Base-by-base conservation (phyloP, 2,888 invertebrate genomes). In the Corythucha ciliata region DNA sequence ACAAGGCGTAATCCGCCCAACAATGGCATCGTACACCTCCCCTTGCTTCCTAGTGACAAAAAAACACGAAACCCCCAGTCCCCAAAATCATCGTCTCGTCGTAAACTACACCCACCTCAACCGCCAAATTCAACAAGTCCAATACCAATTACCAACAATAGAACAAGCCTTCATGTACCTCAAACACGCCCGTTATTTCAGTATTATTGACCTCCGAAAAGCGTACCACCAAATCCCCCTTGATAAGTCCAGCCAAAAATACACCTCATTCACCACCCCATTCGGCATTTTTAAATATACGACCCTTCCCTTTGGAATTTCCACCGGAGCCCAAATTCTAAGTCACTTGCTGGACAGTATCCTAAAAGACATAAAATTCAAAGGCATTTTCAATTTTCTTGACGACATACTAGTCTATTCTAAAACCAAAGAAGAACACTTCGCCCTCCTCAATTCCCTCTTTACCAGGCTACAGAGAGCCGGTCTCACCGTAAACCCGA, bases 401-500 rank as follows among this genome's bases (percentile, higher is more conserved):
- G 59, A 58, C 32, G 50, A 59, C 25, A 18, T 54, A 4, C 40
- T 58, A 16, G 27, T 57, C 6, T 48, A 51, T 24, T 50, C 51
- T 21, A 42, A 48, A 10, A 42, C 40, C 18, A 48, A 52, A 24
- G 39, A 44, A 6, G 52, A 53, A 16, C 55, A 58, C 18, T 26
- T 57, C 2, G 16, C 20, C 18, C 45, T 53, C 34, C 22, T 57
- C 8, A 25, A 37, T 6, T 10, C 47, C 20, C 46, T 59, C 10
- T 34, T 59, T 1, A 25, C n/a, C 7, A 32, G 59, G 53, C 16
- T 55, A 52, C 3, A 36, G 18, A 16, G 58, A 41, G 48, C 60
- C 48, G 6, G 57, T 54, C 20, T 61, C 53, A 52, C 48, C 10
- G 58, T 63, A 2, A 62, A 60, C 4, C 60, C 60, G 0, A 58